phyloP scores from a whole-genome alignment of 2,888 invertebrate genomes.

The Acheta domesticus region DNA sequence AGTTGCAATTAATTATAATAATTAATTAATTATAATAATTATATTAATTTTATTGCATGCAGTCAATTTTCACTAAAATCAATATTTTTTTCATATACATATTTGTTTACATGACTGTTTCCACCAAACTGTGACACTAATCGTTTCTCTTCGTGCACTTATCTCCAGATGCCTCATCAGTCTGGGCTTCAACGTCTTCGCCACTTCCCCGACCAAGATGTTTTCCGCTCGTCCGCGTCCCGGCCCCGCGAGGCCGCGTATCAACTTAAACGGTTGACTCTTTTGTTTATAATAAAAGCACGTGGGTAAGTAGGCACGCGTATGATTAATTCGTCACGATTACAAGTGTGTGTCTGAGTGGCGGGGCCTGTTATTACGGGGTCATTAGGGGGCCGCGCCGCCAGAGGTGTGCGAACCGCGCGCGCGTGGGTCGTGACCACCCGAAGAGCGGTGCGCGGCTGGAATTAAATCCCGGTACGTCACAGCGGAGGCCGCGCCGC shows the following conservation, averaged over 20 bases:
- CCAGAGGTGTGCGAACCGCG: neutral
- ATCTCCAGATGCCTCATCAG: no score
- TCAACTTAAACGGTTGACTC: neutral
- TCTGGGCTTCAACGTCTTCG: no score
- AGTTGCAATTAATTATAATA: no score
- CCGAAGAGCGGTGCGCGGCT: neutral
- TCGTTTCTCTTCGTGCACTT: no score
- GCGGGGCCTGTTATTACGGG: neutral
- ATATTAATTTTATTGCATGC: no score
- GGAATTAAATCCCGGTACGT: neutral
- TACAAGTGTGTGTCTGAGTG: constrained; percentile 18
- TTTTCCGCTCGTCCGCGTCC: no score
- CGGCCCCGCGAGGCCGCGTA: neutral
- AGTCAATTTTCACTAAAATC: no score
- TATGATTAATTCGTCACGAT: constrained; percentile 3
- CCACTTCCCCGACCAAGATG: no score
- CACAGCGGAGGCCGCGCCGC: neutral
- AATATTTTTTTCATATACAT: no score
- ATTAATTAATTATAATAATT: no score
- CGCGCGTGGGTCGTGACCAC: neutral
- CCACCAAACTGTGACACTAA: no score
- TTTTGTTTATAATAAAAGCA: neutral
- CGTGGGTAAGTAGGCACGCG: neutral
- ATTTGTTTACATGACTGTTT: no score
- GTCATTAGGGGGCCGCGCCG: neutral